Percentiles rank a stretch among this genome's conserved stretches.
phyloP scores from a whole-genome alignment of 35 echinoderm and acorn worm genomes.

The Anneissia japonica region DNA sequence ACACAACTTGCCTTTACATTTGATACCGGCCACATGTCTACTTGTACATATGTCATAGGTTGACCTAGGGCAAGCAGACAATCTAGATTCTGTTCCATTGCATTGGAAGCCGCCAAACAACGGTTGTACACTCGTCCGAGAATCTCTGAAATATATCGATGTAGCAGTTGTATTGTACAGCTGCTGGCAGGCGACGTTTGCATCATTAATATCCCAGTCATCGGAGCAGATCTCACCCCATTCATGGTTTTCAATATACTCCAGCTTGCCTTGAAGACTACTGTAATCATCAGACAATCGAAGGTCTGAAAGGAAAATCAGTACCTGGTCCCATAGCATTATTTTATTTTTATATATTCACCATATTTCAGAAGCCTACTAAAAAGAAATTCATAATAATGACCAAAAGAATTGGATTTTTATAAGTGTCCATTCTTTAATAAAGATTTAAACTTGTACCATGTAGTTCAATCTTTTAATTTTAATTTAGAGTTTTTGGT shows the following conservation, averaged over 20 bases:
- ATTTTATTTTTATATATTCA: too few species aligned
- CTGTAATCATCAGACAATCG: not conserved
- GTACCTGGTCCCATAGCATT: too few species aligned
- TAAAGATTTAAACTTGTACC: too few species aligned
- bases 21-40: not conserved
- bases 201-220: not conserved
- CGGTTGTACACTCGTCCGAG: not conserved
- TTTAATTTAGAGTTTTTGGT: too few species aligned
- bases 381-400: too few species aligned
- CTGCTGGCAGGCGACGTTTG: not conserved
- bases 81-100: not conserved
- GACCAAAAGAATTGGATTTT: too few species aligned
- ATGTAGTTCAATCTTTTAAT: too few species aligned
- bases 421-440: too few species aligned
- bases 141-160: not conserved
- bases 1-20: not conserved
- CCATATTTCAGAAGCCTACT: too few species aligned
- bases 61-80: not conserved
- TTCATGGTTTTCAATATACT: not conserved
- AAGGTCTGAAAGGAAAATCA: not conserved
- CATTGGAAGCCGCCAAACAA: not conserved
- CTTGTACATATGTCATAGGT: not conserved
- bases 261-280: not conserved
- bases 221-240: not conserved
- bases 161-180: not conserved